Evolutionary conservation across 64 coral and sea anemone genomes (phyloP).

Genomic region (Pocillopora damicornis): DNA sequence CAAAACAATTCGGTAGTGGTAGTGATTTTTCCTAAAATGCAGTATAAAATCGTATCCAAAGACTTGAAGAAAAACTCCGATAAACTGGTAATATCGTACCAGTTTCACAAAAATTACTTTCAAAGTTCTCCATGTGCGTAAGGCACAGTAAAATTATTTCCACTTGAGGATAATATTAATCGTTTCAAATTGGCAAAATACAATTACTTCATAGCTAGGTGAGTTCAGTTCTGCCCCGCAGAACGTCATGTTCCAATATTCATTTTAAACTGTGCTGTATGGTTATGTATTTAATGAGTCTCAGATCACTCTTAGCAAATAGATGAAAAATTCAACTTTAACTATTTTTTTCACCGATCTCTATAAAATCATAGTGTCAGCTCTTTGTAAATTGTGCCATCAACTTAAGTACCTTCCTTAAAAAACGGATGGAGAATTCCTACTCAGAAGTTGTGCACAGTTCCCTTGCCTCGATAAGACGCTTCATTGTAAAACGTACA

Average conservation of each 20-base stretch:
- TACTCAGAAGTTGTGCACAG: background rate
- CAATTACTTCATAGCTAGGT: background rate
- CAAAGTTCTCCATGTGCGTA: background rate
- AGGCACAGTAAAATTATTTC: too few relatives aligned
- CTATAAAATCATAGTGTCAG: background rate
- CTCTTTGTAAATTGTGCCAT: background rate
- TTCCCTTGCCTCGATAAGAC: too few relatives aligned
- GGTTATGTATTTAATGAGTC: background rate
- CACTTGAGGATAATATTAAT: too few relatives aligned
- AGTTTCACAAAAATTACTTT: background rate
- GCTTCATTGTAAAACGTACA: too few relatives aligned
- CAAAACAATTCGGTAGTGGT: background rate
- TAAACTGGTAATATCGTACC: too few relatives aligned
- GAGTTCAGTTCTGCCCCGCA: background rate
- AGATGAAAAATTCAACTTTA: background rate
- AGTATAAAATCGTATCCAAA: background rate
- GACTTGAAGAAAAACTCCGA: too few relatives aligned
- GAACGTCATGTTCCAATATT: background rate
- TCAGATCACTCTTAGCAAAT: background rate
- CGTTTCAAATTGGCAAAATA: background rate
- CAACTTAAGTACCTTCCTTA: background rate
- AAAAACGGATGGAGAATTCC: background rate
- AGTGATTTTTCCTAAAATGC: background rate
- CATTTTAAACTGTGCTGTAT: background rate
- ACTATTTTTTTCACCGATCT: background rate